These are phyloP conservation scores for Bombus consobrinus DNA, from an alignment of 1,140 invertebrate species.

Conservation along the genomic window DNA sequence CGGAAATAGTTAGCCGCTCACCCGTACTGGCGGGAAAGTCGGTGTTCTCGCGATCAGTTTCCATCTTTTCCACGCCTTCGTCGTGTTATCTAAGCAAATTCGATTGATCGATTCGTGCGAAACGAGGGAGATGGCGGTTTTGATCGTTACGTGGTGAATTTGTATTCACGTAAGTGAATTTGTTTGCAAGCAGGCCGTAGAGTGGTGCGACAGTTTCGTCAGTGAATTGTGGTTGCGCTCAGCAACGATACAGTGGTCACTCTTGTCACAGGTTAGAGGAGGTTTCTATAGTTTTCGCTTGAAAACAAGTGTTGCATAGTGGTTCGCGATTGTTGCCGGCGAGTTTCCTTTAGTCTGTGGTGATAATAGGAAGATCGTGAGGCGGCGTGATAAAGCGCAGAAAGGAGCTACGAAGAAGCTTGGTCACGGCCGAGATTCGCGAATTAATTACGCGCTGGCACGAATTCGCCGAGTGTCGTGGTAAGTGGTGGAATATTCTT, in stretches of 20 bases:
- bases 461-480: constrained; percentile 24
- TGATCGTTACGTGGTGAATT: background rate
- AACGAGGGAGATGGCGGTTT: background rate
- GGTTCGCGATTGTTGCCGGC: background rate
- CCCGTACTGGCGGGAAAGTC: constrained; percentile 67
- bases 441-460: constrained; percentile 48
- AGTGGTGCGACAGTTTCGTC: background rate
- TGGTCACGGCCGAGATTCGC: constrained; percentile 14
- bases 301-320: constrained; percentile 12
- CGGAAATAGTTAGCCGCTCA: constrained; percentile 57
- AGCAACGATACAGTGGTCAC: background rate
- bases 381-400: background rate
- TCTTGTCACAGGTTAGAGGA: background rate
- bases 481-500: constrained; percentile 7
- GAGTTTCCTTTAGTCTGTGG: background rate
- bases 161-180: background rate
- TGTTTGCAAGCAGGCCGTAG: background rate
- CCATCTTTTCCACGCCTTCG: background rate
- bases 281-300: background rate
- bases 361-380: background rate
- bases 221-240: constrained; percentile 13
- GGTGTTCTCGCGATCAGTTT: constrained; percentile 7
- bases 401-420: constrained; percentile 13
- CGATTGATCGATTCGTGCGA: background rate
- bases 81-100: background rate